phyloP scores from a whole-genome alignment of 2,113 vertebrate genomes.

The Crotalus tigris region DNA sequence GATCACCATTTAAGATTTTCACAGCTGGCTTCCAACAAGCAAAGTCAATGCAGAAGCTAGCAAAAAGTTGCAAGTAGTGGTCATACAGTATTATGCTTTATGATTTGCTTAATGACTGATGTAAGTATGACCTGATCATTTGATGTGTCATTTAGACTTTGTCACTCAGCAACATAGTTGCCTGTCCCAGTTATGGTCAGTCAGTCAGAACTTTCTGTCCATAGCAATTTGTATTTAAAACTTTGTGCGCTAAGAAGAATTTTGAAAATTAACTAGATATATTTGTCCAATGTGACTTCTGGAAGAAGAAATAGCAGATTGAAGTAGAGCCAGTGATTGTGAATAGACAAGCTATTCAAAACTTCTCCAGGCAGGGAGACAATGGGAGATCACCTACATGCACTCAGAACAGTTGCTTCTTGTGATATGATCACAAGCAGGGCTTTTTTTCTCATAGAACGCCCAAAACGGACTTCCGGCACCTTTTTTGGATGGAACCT shows the following conservation, averaged over 20 bases:
- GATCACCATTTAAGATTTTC: not conserved
- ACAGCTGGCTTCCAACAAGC: not conserved
- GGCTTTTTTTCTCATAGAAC: too few species aligned
- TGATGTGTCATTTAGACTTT: not conserved
- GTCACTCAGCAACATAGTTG: not conserved
- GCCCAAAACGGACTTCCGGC: too few species aligned
- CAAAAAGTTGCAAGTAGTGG: not conserved
- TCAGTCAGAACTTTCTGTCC: not conserved
- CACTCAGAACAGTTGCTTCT: not conserved
- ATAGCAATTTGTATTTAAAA: not conserved
- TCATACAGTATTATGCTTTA: not conserved
- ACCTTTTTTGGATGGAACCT: too few species aligned
- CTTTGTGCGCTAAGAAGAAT: slow-evolving; percentile 3
- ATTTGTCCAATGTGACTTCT: not conserved
- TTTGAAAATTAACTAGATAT: slow-evolving; percentile 12
- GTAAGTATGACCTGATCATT: not conserved
- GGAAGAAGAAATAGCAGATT: not conserved
- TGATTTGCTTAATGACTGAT: not conserved
- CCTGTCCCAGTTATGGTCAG: not conserved
- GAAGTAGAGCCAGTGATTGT: not conserved
- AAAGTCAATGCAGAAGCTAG: not conserved
- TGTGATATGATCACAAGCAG: not conserved
- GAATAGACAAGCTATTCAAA: not conserved
- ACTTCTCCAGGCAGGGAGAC: not conserved
- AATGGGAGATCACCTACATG: not conserved